Base-by-base conservation (phyloP, 30 jellyfish, hydroid and myxozoan species). In the Rhopilema esculentum region DNA sequence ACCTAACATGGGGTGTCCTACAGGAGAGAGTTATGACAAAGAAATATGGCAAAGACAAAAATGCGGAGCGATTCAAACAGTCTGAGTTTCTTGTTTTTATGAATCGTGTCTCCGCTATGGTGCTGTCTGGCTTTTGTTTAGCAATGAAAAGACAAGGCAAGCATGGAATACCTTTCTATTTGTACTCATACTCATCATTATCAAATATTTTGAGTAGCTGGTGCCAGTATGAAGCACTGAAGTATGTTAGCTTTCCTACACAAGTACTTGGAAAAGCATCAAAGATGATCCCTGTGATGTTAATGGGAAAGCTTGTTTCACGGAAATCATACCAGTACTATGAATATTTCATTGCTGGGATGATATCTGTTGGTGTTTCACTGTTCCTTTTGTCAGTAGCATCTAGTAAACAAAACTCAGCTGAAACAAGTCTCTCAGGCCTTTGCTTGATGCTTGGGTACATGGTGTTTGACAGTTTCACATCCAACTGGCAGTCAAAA, bases 161-260 rank as follows among this genome's bases (percentile, higher is more conserved):
- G 61, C 97, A 86, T 61, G 68, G 84, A 8, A 88, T 92, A 21
- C 99, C 99, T 19, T 96, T 96, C 50, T 96, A 75, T 73, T 87
- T 77, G 61, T 96, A 69, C 81, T 80, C 96, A 8, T 96, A 49
- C 77, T 80, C 97, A 29, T 96, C 99, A 27, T 51, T 96, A 26
- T 96, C 99, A 53, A 96, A 96, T 75, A 79, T 96, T 9, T 66
- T 97, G 84, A 91, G 98, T 77, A 92, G 98, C 27, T 96, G 98
- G 98, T 91, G 99, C 71, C 99, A 96, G 64, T 96, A 96, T 83
- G 99, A 96, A 78, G 98, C 99, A 6, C 79, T 96, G 79, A 91
- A 91, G 69, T 96, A 86, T 91, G 98, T 96, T 49, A 90, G 98
- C 74, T 96, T 96, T 72, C 99, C 99, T 24, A 87, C 98, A 1